Percentiles rank a stretch among this genome's conserved stretches.
These are phyloP conservation scores for Dicycla oo DNA, from an alignment of 2,888 invertebrate species.

Conservation along the genomic window DNA sequence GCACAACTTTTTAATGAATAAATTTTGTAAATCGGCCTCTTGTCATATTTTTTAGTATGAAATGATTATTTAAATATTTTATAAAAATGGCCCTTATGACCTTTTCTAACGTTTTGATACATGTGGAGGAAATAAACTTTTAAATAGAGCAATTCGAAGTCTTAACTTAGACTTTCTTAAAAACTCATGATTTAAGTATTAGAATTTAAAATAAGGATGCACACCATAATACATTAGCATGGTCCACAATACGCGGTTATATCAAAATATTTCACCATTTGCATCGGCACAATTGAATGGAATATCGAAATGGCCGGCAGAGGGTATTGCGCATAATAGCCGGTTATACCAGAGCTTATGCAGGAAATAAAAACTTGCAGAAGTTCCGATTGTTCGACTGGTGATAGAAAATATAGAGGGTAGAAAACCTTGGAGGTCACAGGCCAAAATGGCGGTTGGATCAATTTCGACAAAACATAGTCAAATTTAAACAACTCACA, in stretches of 20 bases:
- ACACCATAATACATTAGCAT: conserved; percentile 6
- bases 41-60: conserved; percentile 48
- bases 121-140: background rate
- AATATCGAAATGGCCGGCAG: conserved; percentile 61
- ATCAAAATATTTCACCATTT: conserved; percentile 60
- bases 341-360: conserved; percentile 48
- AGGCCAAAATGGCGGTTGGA: background rate
- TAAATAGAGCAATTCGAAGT: background rate
- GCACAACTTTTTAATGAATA: conserved; percentile 77
- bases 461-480: background rate
- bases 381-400: conserved; percentile 13
- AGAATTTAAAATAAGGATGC: background rate
- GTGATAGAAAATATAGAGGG: background rate
- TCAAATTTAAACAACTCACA: background rate
- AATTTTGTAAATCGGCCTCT: conserved; percentile 64
- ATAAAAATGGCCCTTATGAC: background rate
- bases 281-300: conserved; percentile 60
- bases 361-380: conserved; percentile 34
- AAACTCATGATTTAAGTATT: background rate
- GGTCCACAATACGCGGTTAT: conserved; percentile 36
- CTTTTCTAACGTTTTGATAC: background rate
- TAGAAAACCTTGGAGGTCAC: background rate
- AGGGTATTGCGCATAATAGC: conserved; percentile 53
- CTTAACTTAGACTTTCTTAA: background rate
- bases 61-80: conserved; percentile 26